These are phyloP conservation scores for Hucho hucho DNA, from an alignment of 2,113 vertebrate species.

Conservation along the genomic window DNA sequence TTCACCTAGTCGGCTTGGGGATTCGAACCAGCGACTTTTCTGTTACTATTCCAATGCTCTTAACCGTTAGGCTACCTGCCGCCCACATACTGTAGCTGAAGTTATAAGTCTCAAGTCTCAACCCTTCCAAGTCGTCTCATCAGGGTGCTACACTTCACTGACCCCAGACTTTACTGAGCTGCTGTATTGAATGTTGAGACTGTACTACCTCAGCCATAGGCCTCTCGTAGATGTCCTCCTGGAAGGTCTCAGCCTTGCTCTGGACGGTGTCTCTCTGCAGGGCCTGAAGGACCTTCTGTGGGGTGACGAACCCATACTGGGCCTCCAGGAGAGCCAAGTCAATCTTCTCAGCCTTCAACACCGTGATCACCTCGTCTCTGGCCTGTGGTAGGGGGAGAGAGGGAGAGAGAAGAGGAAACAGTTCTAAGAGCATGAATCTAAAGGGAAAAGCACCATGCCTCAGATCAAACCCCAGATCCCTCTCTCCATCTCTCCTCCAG, in stretches of 20 bases:
- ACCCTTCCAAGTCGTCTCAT: background rate
- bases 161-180: background rate
- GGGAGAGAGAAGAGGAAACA: background rate
- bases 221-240: constrained; percentile 92
- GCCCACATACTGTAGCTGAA: too few relatives aligned
- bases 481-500: too few relatives aligned
- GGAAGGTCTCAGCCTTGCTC: constrained; percentile 77
- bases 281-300: constrained; percentile 89
- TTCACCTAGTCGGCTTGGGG: too few relatives aligned
- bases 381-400: constrained; percentile 77
- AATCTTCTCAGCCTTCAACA: constrained; percentile 94
- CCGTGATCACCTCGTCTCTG: constrained; percentile 94
- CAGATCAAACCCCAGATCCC: too few relatives aligned
- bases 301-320: constrained; percentile 92
- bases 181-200: background rate
- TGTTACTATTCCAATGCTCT: too few relatives aligned
- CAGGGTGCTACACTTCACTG: background rate
- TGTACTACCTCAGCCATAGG: constrained; percentile 88
- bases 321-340: constrained; percentile 92
- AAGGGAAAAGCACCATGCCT: too few relatives aligned
- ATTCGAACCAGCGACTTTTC: too few relatives aligned
- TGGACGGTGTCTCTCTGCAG: constrained; percentile 92
- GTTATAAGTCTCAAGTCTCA: too few relatives aligned
- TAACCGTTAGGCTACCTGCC: too few relatives aligned
- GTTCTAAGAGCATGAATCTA: background rate